phyloP scores from a whole-genome alignment of 2,797 vertebrate genomes.

The Pipistrellus nathusii region DNA sequence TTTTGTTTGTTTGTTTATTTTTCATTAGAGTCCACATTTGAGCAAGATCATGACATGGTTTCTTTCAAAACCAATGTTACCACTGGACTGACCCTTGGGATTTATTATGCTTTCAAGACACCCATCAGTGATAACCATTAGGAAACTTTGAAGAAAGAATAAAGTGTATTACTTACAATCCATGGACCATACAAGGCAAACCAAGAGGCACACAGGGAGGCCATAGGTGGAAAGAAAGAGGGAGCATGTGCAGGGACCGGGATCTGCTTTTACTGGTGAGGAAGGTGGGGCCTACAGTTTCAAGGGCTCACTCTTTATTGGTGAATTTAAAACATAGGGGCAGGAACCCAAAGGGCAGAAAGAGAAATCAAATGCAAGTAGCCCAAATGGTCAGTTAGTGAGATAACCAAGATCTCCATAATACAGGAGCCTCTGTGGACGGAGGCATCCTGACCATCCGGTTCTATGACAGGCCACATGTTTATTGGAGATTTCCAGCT shows the following conservation, averaged over 20 bases:
- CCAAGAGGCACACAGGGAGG: background rate
- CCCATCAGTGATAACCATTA: background rate
- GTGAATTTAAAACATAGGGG: background rate
- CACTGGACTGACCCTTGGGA: background rate
- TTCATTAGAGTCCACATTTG: too few species aligned
- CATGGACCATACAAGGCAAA: background rate
- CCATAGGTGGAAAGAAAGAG: background rate
- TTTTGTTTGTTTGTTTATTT: too few species aligned
- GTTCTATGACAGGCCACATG: background rate
- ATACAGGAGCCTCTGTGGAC: background rate
- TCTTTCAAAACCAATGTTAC: background rate
- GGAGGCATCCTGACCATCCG: background rate
- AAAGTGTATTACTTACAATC: background rate
- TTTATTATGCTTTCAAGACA: background rate
- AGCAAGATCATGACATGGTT: too few species aligned
- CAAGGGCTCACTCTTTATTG: background rate
- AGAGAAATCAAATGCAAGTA: background rate
- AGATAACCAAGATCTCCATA: background rate
- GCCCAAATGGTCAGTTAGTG: background rate
- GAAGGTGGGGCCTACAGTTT: background rate
- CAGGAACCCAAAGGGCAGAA: background rate
- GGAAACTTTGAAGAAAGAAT: background rate
- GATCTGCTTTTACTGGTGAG: background rate
- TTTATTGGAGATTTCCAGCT: background rate
- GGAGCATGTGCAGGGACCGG: too few species aligned